Conservation (phyloP, 2,888 invertebrate genomes). For the Meiosimyza decipiens region DNA sequence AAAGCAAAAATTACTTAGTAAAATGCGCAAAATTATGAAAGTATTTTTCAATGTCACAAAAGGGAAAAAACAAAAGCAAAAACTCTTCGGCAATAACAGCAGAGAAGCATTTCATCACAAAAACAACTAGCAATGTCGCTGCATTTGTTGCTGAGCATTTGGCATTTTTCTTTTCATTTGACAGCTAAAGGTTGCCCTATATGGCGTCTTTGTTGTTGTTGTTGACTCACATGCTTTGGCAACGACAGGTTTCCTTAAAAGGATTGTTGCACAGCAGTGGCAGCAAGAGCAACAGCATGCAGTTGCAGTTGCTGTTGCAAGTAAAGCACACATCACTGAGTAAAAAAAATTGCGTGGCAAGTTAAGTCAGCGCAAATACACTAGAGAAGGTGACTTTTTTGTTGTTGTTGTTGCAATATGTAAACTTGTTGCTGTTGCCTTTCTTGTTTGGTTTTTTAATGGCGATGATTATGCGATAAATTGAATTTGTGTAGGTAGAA, state of each 20-base stretch:
- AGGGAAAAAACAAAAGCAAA: too few species aligned
- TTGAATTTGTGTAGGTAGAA: constrained; percentile 12
- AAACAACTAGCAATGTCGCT: too few species aligned
- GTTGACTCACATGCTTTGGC: constrained; percentile 14
- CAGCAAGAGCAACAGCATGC: not conserved
- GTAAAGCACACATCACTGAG: not conserved
- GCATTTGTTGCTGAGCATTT: too few species aligned
- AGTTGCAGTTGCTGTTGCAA: not conserved
- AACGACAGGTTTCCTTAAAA: constrained; percentile 21
- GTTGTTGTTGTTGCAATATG: not conserved
- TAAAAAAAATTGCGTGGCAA: constrained; percentile 10
- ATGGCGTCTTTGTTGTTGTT: constrained; percentile 8
- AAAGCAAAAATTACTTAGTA: too few species aligned
- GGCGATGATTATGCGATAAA: not conserved
- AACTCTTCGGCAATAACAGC: too few species aligned
- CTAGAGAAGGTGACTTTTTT: not conserved
- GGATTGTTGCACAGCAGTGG: not conserved
- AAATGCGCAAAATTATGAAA: too few species aligned
- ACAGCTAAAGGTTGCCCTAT: not conserved
- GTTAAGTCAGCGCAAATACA: not conserved
- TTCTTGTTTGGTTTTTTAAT: not conserved
- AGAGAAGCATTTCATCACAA: too few species aligned
- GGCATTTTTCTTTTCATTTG: too few species aligned
- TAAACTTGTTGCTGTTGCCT: not conserved
- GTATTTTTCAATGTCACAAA: too few species aligned